Percentiles rank a stretch among this genome's conserved stretches.
Conservation (phyloP, 2,888 invertebrate genomes). For the Acrobasis consociella region DNA sequence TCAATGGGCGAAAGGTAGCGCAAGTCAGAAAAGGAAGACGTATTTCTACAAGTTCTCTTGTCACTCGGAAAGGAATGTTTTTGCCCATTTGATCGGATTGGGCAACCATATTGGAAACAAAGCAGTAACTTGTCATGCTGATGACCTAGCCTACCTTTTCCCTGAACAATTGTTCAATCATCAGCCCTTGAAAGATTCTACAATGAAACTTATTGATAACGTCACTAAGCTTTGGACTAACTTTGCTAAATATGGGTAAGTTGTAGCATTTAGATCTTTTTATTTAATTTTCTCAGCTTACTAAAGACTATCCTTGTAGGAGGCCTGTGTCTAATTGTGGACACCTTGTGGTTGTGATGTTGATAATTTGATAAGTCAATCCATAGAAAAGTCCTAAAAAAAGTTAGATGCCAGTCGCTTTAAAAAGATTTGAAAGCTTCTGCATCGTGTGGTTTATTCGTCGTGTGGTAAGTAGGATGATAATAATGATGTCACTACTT, state of each 20-base stretch:
- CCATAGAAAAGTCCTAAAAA: no score
- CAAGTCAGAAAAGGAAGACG: conserved; percentile 41
- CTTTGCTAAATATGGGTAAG: conserved; percentile 57
- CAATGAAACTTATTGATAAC: conserved; percentile 41
- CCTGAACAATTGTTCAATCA: conserved; percentile 31
- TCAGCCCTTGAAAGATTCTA: conserved; percentile 34
- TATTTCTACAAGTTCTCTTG: conserved; percentile 59
- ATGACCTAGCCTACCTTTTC: conserved; percentile 57
- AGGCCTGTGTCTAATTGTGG: background rate
- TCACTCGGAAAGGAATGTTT: conserved; percentile 51
- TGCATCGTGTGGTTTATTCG: no score
- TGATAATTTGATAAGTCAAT: no score
- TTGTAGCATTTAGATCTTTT: background rate
- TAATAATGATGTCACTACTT: no score
- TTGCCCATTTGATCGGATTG: conserved; percentile 38
- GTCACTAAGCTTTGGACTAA: conserved; percentile 51
- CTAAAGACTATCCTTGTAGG: background rate
- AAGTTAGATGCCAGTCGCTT: no score
- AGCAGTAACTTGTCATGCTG: conserved; percentile 45
- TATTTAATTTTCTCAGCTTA: background rate
- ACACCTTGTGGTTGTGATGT: background rate
- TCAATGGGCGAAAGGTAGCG: conserved; percentile 42
- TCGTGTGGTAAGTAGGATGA: no score
- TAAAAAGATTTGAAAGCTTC: no score
- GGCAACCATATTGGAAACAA: conserved; percentile 33